Percentiles rank a stretch among this genome's conserved stretches.
Evolutionary conservation across 2,888 invertebrate species (phyloP).

Genomic region (Oscheius sp.): DNA sequence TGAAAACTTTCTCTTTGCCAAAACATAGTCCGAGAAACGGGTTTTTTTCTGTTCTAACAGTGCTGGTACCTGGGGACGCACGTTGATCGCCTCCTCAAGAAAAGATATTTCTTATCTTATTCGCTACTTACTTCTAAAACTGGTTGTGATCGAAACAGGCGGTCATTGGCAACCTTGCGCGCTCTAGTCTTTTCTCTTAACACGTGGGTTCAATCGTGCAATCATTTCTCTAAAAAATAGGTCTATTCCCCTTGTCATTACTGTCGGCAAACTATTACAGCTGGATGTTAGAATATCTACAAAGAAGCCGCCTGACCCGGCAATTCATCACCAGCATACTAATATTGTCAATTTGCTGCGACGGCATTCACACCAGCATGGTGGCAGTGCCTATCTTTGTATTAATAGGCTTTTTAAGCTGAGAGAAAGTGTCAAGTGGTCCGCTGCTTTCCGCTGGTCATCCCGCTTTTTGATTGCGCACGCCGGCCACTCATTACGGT

Average conservation of each 20-base stretch:
- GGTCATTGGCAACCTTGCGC: slow-evolving; percentile 24
- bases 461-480: slow-evolving; percentile 31
- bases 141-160: slow-evolving; percentile 22
- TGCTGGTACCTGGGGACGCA: slow-evolving; percentile 16
- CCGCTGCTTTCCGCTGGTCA: slow-evolving; percentile 29
- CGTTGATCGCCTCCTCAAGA: slow-evolving; percentile 7
- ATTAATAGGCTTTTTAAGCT: slow-evolving; percentile 3
- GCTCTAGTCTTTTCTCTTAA: neutral
- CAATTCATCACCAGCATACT: slow-evolving; percentile 17
- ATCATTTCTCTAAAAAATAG: no score
- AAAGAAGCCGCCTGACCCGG: slow-evolving; percentile 22
- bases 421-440: slow-evolving; percentile 28
- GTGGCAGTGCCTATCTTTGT: neutral
- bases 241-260: neutral
- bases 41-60: slow-evolving; percentile 15
- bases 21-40: slow-evolving; percentile 23
- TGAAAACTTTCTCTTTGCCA: no score
- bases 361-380: neutral
- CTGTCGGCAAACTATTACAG: neutral
- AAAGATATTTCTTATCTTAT: neutral
- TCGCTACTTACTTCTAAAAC: slow-evolving; percentile 8
- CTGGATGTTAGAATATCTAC: neutral
- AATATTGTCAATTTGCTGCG: neutral
- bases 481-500: slow-evolving; percentile 31
- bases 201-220: neutral